Percentiles rank a stretch among this genome's conserved stretches.
Conservation (phyloP, 2,113 vertebrate genomes). For the Oncorhynchus kisutch region DNA sequence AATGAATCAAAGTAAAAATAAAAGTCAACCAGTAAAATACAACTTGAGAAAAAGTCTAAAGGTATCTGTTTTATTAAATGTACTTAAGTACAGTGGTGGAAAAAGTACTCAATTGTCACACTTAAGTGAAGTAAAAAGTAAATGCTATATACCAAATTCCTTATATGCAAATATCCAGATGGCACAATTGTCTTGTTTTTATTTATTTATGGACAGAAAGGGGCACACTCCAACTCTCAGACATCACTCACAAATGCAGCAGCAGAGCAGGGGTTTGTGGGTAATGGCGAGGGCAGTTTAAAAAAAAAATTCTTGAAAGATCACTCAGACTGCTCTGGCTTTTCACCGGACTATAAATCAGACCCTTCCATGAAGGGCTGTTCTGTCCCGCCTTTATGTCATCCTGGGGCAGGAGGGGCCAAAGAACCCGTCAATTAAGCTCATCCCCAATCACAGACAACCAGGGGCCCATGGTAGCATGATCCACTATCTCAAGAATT, state of each 20-base stretch:
- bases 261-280: constrained; percentile 62
- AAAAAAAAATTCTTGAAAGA: constrained; percentile 70
- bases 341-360: constrained; percentile 76
- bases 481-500: background rate
- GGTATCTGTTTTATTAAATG: too few relatives aligned
- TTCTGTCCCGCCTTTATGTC: constrained; percentile 15
- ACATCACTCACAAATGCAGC: background rate
- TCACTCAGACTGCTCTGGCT: constrained; percentile 75
- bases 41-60: too few relatives aligned
- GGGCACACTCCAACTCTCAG: too few relatives aligned
- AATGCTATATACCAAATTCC: too few relatives aligned
- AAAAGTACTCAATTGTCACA: too few relatives aligned
- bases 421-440: background rate
- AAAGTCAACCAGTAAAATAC: too few relatives aligned
- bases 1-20: too few relatives aligned
- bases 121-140: too few relatives aligned
- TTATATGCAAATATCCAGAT: too few relatives aligned
- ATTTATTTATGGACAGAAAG: too few relatives aligned
- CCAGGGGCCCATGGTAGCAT: background rate
- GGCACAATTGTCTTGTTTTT: too few relatives aligned
- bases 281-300: constrained; percentile 77
- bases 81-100: too few relatives aligned
- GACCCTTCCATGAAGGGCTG: constrained; percentile 51
- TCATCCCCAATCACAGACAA: background rate
- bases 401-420: background rate